A percentile compares a stretch with the other conserved stretches of the same genome.
These are phyloP conservation scores for Melipona bicolor DNA, from an alignment of 2,888 invertebrate genomes.

Conservation along the genomic window DNA sequence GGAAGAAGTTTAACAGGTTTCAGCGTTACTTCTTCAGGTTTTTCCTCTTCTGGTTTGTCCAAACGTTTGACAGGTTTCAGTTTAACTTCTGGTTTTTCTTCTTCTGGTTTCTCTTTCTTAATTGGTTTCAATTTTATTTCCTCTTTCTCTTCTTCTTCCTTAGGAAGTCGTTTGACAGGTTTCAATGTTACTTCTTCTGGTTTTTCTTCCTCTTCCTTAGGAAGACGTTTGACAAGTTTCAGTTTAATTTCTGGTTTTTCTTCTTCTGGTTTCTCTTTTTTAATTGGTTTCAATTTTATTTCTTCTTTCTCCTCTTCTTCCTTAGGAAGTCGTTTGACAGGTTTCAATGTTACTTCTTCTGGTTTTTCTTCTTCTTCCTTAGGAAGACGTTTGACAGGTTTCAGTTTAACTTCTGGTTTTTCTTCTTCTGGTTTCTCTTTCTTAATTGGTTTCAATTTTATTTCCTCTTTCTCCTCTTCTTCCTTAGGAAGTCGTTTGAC, in stretches of 20 bases:
- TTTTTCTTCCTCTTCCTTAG: slow-evolving; percentile 56
- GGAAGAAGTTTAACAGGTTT: slow-evolving; percentile 69
- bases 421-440: slow-evolving; percentile 60
- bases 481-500: slow-evolving; percentile 54
- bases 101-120: slow-evolving; percentile 59
- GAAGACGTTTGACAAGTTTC: slow-evolving; percentile 75
- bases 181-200: slow-evolving; percentile 74
- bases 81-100: slow-evolving; percentile 72
- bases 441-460: slow-evolving; percentile 15
- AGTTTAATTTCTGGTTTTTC: slow-evolving; percentile 62
- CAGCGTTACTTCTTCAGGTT: slow-evolving; percentile 67
- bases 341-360: slow-evolving; percentile 73
- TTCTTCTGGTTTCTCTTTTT: slow-evolving; percentile 73
- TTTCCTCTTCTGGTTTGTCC: slow-evolving; percentile 59
- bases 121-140: slow-evolving; percentile 60
- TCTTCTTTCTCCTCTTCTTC: slow-evolving; percentile 50
- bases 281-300: slow-evolving; percentile 73
- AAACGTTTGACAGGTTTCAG: slow-evolving; percentile 76
- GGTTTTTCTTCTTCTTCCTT: slow-evolving; percentile 62
- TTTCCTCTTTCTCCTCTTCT: rapidly evolving
- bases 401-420: slow-evolving; percentile 63
- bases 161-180: slow-evolving; percentile 33
- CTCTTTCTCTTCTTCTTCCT: slow-evolving; percentile 70
- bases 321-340: slow-evolving; percentile 66
- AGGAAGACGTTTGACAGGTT: slow-evolving; percentile 69